Evolutionary conservation across 1,140 invertebrate species (phyloP).

Genomic region (Anthonomus grandis): DNA sequence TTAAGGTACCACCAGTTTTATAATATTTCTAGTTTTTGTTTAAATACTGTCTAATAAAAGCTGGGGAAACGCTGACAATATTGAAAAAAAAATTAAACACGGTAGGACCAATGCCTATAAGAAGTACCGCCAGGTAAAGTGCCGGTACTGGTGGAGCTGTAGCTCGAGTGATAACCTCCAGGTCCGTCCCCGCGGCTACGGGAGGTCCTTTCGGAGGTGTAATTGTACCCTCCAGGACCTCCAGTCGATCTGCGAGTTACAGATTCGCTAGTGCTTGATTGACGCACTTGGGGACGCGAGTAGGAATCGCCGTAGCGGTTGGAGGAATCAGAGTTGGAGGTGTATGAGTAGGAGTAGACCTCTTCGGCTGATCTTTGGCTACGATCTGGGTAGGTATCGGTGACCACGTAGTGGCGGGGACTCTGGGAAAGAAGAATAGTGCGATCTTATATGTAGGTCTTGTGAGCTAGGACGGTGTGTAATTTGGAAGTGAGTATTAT

Average conservation of each 20-base stretch:
- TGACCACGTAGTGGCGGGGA: conserved; percentile 79
- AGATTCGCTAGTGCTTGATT: conserved; percentile 62
- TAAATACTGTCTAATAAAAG: no score
- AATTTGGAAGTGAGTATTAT: conserved; percentile 8
- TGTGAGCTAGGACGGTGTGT: conserved; percentile 2
- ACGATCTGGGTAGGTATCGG: conserved; percentile 64
- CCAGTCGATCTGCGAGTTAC: conserved; percentile 60
- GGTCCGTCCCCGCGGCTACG: conserved; percentile 67
- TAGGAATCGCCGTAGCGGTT: conserved; percentile 55
- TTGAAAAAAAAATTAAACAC: conserved; percentile 60
- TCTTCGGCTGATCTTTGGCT: conserved; percentile 66
- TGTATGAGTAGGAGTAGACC: conserved; percentile 80
- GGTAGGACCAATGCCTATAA: conserved; percentile 81
- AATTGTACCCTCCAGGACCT: conserved; percentile 66
- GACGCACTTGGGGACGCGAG: conserved; percentile 57
- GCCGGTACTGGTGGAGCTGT: conserved; percentile 70
- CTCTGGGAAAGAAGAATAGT: conserved; percentile 58
- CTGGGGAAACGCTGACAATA: no score
- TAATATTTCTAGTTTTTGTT: no score
- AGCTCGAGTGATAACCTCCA: conserved; percentile 71
- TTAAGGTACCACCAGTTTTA: no score
- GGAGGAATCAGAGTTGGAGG: conserved; percentile 54
- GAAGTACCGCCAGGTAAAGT: conserved; percentile 73
- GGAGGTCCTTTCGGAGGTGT: conserved; percentile 68
- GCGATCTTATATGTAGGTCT: conserved; percentile 10